These are phyloP conservation scores for Onchidella celtica DNA, from an alignment of 2,888 invertebrate species.

Conservation along the genomic window DNA sequence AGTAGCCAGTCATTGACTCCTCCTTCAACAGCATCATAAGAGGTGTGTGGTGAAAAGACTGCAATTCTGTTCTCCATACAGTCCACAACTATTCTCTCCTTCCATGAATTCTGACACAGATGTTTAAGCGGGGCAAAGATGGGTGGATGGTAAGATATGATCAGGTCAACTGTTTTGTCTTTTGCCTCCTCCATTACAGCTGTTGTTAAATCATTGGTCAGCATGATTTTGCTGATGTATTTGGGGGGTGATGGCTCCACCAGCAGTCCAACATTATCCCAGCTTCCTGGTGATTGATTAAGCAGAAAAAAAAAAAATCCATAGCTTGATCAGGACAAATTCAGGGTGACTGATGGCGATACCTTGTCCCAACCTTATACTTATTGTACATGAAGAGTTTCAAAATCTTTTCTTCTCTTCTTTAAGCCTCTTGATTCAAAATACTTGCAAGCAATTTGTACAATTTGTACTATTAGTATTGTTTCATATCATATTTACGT, in stretches of 20 bases:
- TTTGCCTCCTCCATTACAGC: conserved; percentile 90
- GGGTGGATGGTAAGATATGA: conserved; percentile 97
- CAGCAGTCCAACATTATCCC: conserved; percentile 97
- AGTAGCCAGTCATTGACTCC: conserved; percentile 98
- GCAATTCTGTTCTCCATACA: conserved; percentile 92
- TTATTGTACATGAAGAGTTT: no score
- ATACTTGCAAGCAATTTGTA: no score
- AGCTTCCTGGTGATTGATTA: conserved; percentile 88
- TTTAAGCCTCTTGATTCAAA: no score
- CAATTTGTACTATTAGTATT: no score
- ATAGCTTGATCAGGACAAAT: no score
- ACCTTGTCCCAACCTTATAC: no score
- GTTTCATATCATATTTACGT: no score
- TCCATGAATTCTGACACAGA: conserved; percentile 85
- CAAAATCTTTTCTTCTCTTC: no score
- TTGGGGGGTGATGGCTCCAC: conserved; percentile 87
- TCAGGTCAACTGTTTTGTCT: conserved; percentile 86
- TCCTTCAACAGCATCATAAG: conserved; percentile 90
- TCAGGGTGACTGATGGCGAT: no score
- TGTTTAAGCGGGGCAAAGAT: conserved; percentile 92
- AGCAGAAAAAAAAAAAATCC: no score
- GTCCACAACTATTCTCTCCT: conserved; percentile 89
- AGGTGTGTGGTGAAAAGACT: conserved; percentile 95
- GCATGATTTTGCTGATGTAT: conserved; percentile 83
- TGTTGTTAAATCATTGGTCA: conserved; percentile 96